phyloP scores from a whole-genome alignment of 2,797 vertebrate genomes.

The Mus spretus region DNA sequence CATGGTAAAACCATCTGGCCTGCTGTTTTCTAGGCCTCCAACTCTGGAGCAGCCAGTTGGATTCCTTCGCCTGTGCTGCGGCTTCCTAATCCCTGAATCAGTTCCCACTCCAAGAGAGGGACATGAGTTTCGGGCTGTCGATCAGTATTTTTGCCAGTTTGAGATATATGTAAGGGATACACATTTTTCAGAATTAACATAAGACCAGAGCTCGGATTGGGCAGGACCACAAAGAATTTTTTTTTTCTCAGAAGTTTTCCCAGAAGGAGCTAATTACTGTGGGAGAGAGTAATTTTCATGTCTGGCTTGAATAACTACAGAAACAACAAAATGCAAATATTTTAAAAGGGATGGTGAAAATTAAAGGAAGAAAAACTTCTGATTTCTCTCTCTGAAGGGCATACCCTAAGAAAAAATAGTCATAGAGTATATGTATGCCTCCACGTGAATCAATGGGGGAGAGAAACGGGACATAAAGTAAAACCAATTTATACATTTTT shows the following conservation, averaged over 20 bases:
- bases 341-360: constrained; percentile 57
- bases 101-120: constrained; percentile 85
- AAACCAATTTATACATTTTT: constrained; percentile 37
- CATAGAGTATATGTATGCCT: neutral
- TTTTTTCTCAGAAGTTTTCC: constrained; percentile 75
- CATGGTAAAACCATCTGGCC: constrained; percentile 88
- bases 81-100: constrained; percentile 87
- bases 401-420: neutral
- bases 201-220: constrained; percentile 74
- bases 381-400: constrained; percentile 10
- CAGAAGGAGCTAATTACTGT: constrained; percentile 81
- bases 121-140: constrained; percentile 84
- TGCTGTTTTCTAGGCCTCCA: constrained; percentile 84
- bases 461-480: constrained; percentile 8
- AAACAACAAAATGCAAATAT: constrained; percentile 79
- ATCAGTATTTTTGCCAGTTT: constrained; percentile 86
- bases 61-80: constrained; percentile 84
- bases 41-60: constrained; percentile 84
- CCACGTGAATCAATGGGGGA: neutral
- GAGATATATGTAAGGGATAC: constrained; percentile 85
- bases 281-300: constrained; percentile 75
- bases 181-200: constrained; percentile 78
- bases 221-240: constrained; percentile 77
- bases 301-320: constrained; percentile 82
- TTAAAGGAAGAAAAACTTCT: constrained; percentile 72